phyloP scores from a whole-genome alignment of 1,140 invertebrate genomes.

The Coptotermes formosanus region DNA sequence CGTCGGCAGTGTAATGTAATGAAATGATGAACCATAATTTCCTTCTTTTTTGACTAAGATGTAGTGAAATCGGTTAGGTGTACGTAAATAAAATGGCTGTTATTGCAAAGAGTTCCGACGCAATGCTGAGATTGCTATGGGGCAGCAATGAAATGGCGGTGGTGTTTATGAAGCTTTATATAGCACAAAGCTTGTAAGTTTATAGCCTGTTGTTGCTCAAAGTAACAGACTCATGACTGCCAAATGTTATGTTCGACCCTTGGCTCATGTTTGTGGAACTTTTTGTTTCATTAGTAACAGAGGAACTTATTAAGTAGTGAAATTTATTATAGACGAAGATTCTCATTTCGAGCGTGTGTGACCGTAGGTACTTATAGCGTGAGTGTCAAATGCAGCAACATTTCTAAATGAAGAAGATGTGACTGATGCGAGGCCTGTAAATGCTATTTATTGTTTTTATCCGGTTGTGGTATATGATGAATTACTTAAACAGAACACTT shows the following conservation, averaged over 20 bases:
- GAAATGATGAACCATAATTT: neutral
- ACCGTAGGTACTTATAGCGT: too few relatives aligned
- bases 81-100: neutral
- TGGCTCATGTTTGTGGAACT: neutral
- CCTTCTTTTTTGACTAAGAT: neutral
- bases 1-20: too few relatives aligned
- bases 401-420: too few relatives aligned
- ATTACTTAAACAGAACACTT: too few relatives aligned
- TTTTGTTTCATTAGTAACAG: neutral
- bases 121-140: neutral
- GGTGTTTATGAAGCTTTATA: neutral
- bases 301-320: neutral
- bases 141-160: neutral
- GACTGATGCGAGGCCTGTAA: too few relatives aligned
- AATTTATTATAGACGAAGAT: neutral
- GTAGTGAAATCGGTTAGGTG: neutral
- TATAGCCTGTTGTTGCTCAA: neutral
- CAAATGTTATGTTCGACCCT: neutral
- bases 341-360: too few relatives aligned
- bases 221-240: slow-evolving; percentile 1
- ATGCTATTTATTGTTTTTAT: too few relatives aligned
- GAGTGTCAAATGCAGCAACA: too few relatives aligned
- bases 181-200: neutral
- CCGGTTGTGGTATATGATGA: too few relatives aligned
- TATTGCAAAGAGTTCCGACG: neutral